A percentile compares a stretch with the other conserved stretches of the same genome.
These are phyloP conservation scores for Erpobdella octoculata DNA, from an alignment of 2,888 invertebrate species.

Conservation along the genomic window DNA sequence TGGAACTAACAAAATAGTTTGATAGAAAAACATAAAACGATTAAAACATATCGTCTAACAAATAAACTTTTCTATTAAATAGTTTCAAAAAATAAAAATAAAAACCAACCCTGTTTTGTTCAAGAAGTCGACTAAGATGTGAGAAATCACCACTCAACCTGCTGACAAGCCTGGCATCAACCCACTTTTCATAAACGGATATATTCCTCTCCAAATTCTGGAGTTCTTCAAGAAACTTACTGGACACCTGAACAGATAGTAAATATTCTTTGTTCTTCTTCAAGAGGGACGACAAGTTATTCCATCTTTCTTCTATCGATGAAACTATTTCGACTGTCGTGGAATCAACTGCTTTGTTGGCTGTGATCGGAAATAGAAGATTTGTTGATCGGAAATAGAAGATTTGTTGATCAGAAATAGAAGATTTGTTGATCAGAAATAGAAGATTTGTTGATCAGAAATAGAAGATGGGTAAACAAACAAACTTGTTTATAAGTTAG, in stretches of 20 bases:
- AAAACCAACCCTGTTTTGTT: conserved; percentile 10
- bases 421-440: too few species aligned
- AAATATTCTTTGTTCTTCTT: background rate
- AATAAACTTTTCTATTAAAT: too few species aligned
- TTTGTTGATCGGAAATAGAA: too few species aligned
- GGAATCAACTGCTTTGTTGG: background rate
- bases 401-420: background rate
- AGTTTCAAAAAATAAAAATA: background rate
- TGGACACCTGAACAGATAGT: background rate
- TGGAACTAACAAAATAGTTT: background rate
- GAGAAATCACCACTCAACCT: background rate
- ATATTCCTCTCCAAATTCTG: background rate
- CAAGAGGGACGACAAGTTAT: background rate
- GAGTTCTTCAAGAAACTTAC: background rate
- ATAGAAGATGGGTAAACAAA: too few species aligned
- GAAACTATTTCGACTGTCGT: background rate
- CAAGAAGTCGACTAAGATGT: background rate
- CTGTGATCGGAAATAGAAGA: background rate
- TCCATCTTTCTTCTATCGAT: conserved; percentile 12
- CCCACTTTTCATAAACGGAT: background rate
- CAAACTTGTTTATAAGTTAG: too few species aligned
- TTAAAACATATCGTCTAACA: background rate
- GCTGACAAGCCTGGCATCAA: background rate
- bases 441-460: background rate
- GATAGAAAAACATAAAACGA: background rate